Percentiles rank a stretch among this genome's conserved stretches.
These are phyloP conservation scores for Zalophus californianus DNA, from an alignment of 2,797 vertebrate genomes.

Conservation along the genomic window DNA sequence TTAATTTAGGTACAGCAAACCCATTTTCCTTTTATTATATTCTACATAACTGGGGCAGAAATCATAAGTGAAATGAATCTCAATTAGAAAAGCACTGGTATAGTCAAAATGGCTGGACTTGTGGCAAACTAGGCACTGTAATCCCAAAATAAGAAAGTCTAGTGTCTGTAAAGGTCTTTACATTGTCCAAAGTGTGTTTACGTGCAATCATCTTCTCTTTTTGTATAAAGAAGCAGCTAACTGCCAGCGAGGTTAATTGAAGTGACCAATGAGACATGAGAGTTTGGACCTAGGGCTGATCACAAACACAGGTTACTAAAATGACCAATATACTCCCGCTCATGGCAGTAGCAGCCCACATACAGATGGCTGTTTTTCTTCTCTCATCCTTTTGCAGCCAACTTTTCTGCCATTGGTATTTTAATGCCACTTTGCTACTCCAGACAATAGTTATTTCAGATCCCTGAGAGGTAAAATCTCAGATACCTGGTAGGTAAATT, in stretches of 20 bases:
- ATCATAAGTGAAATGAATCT: background rate
- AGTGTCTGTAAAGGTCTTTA: background rate
- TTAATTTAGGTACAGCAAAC: slow-evolving; percentile 23
- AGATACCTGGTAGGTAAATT: background rate
- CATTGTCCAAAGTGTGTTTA: background rate
- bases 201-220: background rate
- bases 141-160: background rate
- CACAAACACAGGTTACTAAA: background rate
- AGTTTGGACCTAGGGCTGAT: background rate
- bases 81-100: background rate
- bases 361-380: background rate
- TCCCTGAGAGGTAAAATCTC: background rate
- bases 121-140: background rate
- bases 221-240: background rate
- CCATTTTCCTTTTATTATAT: slow-evolving; percentile 20
- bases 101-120: background rate
- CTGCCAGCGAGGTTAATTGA: background rate
- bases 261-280: background rate
- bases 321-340: too few relatives aligned
- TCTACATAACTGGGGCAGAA: background rate
- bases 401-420: background rate
- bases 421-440: background rate
- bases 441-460: background rate
- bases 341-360: background rate
- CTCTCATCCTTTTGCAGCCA: background rate